phyloP scores from a whole-genome alignment of 1,140 invertebrate genomes.

The Aporrectodea caliginosa region DNA sequence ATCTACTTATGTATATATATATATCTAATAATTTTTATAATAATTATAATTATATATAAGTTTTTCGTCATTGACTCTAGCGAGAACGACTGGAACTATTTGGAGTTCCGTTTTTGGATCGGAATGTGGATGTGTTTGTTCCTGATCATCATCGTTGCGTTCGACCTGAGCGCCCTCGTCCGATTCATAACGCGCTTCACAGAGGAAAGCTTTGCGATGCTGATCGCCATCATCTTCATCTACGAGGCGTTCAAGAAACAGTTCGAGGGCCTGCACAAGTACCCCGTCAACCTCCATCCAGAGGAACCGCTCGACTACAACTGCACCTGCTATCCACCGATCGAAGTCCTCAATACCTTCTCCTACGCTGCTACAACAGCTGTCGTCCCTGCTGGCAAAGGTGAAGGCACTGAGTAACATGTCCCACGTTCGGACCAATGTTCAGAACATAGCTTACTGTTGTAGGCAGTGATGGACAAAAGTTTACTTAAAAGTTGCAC shows the following conservation, averaged over 20 bases:
- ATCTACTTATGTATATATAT: too few relatives aligned
- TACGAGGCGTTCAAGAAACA: constrained; percentile 77
- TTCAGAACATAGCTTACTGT: too few relatives aligned
- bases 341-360: too few relatives aligned
- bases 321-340: constrained; percentile 43
- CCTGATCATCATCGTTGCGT: constrained; percentile 81
- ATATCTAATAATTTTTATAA: too few relatives aligned
- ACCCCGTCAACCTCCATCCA: constrained; percentile 35
- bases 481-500: too few relatives aligned
- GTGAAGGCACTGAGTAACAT: too few relatives aligned
- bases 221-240: constrained; percentile 98
- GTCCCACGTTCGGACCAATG: too few relatives aligned
- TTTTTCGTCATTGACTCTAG: constrained; percentile 57
- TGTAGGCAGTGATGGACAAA: too few relatives aligned
- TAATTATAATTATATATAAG: too few relatives aligned
- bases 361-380: too few relatives aligned
- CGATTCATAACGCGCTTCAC: constrained; percentile 99
- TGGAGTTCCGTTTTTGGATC: constrained; percentile 89
- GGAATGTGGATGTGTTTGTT: constrained; percentile 88
- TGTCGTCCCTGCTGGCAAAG: too few relatives aligned
- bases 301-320: constrained; percentile 34
- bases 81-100: constrained; percentile 75
- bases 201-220: constrained; percentile 96
- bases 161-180: constrained; percentile 93
- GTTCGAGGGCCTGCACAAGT: constrained; percentile 35